Base-by-base conservation (phyloP, 2,113 vertebrate species). In the Cynopterus brachyotis region DNA sequence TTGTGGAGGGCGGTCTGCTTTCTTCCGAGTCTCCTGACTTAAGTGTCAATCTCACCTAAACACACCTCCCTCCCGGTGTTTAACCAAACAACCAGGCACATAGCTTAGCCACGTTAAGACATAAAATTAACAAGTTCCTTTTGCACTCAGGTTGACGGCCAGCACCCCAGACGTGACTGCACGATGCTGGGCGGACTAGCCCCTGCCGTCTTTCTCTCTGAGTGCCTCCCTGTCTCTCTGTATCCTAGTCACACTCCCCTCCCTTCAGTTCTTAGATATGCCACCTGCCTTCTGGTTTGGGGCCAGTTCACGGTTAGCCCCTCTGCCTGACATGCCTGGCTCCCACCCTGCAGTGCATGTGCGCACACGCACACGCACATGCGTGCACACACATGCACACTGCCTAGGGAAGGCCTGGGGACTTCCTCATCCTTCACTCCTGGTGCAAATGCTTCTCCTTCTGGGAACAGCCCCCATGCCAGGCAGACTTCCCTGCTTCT, bases 151-250 rank as follows among this genome's bases (percentile, higher is more conserved):
- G 20, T 20, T 26, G 26, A 50, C 50, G 70, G 26, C 79, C 69
- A 50, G 6, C 3, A 17, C 13, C 37, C 40, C 55, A 64, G 3
- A 42, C 22, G 1, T 35, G n/a, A 72, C 32, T 16, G 2, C 24
- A 15, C 1, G 40, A 19, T 6, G 35, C 78, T 5, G 37, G 4
- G 37, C 15, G 1, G 12, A 5, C 47, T 19, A 30, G 59, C 10
- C 26, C 69, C 22, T 0, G 15, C 26, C 60, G 5, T n/a, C 53
- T 22, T 62, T 55, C 26, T 67, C 69, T 6, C 6, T 9, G n/a
- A 40, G 9, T 2, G 2, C n/a, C 67, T n/a, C 60, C 80, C 0
- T 5, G 3, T 20, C 0, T 0, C 40, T 53, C 59, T n/a, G 26
- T 72, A 16, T 62, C 47, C n/a, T 32, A 20, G 70, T 66, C 30